Evolutionary conservation across 92 coral and sea anemone species (phyloP).

Genomic region (Siderastrea siderea): DNA sequence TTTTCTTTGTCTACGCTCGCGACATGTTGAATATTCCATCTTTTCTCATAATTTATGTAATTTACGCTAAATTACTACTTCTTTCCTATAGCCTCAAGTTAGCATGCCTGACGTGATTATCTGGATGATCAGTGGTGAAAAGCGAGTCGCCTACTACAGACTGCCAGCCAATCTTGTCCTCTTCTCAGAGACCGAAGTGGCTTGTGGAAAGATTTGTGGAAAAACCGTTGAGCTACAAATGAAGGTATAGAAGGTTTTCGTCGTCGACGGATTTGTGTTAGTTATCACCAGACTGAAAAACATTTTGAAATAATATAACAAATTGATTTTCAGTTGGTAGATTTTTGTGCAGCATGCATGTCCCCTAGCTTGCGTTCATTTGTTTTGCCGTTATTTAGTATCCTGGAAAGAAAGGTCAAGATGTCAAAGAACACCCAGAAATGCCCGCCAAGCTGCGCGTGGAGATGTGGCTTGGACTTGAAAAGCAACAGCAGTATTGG

Average conservation of each 20-base stretch:
- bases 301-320: too few relatives aligned
- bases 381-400: constrained; percentile 61
- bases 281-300: background rate
- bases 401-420: constrained; percentile 95
- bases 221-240: constrained; percentile 86
- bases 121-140: constrained; percentile 97
- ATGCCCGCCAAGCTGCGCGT: constrained; percentile 90
- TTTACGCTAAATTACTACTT: background rate
- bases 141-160: constrained; percentile 95
- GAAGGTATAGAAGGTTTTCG: constrained; percentile 60
- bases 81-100: constrained; percentile 83
- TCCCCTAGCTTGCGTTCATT: background rate
- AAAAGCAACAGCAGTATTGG: constrained; percentile 93
- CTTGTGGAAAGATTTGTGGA: constrained; percentile 89
- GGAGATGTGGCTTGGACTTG: constrained; percentile 96
- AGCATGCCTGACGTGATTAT: constrained; percentile 96
- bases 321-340: too few relatives aligned
- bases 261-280: background rate
- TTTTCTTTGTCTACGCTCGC: too few relatives aligned
- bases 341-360: background rate
- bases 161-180: constrained; percentile 89
- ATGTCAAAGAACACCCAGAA: constrained; percentile 94
- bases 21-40: too few relatives aligned
- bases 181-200: constrained; percentile 84
- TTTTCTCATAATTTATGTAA: too few relatives aligned